Evolutionary conservation across 2,888 invertebrate species (phyloP), one percentile per base, ranked within the genome.

Genomic region (Cepaea hortensis): DNA sequence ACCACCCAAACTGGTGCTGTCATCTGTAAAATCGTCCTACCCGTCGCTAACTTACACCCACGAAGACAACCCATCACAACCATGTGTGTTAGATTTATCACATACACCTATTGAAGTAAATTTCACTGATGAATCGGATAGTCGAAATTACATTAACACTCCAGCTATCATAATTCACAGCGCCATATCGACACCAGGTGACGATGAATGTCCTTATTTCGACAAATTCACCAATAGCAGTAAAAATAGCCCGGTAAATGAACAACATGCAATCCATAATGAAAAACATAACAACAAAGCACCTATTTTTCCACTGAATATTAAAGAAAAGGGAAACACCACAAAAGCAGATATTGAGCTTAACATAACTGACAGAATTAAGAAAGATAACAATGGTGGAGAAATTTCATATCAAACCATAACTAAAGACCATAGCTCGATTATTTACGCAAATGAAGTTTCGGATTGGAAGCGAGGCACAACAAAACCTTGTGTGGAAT

Each of bases 151-250:
- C n/a, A 18, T 65, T 0, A 50, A 79, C 55, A 35, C 79, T 7
- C 85, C 85, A 18, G 77, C 85, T 20, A 79, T 85, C 35, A 79
- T 85, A 68, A 79, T 79, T 20, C 85, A 85, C 79, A 85, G 79
- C 23, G 70, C 79, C 7, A n/a, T 79, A 35, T 85, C 79, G 1
- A 55, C 68, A 7, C 85, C 85, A 3, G 85, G 55, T 7, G 46
- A 48, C 15, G 84, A 77, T 4, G 70, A 81, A 5, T 5, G 7
- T 62, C 0, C 23, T 6, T 15, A 35, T 35, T 68, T 81, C 15
- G 70, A 81, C 3, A 81, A 20, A 70, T 61, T 61, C 23, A 13
- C 18, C 20, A 7, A 50, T 1, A 18, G 35, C 35, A 62, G 23
- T 5, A 11, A 70, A 15, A 23, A 61, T 23, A 35, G 23, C 46